Conservation (phyloP, 2,888 invertebrate species). For the Rhabditoides inermis region DNA sequence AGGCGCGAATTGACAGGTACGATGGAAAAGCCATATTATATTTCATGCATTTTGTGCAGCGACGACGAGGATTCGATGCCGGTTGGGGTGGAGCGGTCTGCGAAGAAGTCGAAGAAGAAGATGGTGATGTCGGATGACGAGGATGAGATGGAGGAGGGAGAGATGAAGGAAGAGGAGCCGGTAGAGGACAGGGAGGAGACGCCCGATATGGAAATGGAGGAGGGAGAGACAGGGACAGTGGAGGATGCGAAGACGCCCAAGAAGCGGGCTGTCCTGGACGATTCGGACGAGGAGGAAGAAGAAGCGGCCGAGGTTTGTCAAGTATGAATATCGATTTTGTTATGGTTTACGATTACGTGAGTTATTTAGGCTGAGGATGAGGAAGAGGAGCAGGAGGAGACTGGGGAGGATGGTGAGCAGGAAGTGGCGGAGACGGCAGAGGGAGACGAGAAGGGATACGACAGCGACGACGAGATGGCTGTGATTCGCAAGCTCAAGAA, state of each 20-base stretch:
- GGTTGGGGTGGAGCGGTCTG: too few species aligned
- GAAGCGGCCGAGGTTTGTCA: neutral
- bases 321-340: neutral
- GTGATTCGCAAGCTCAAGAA: conserved; percentile 7
- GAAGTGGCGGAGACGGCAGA: conserved; percentile 1
- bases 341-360: conserved; percentile 1
- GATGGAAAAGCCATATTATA: too few species aligned
- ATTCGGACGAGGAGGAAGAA: conserved; percentile 10
- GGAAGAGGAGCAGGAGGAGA: conserved; percentile 8
- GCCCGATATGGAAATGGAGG: neutral
- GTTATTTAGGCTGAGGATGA: conserved; percentile 2
- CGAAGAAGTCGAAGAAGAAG: neutral
- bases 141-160: neutral
- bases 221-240: neutral
- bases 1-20: neutral
- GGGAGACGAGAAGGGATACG: conserved; percentile 16
- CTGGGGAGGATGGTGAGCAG: conserved; percentile 7
- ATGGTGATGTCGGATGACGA: conserved; percentile 2
- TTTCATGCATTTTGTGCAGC: too few species aligned
- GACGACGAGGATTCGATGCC: too few species aligned
- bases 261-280: conserved; percentile 3
- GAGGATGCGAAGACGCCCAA: neutral
- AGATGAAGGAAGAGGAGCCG: neutral
- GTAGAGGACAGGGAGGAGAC: neutral
- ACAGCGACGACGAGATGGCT: conserved; percentile 31